Evolutionary conservation across 2,888 invertebrate genomes (phyloP), one percentile per base, ranked within the genome.

Genomic region (Zhuqinia jingwanae): DNA sequence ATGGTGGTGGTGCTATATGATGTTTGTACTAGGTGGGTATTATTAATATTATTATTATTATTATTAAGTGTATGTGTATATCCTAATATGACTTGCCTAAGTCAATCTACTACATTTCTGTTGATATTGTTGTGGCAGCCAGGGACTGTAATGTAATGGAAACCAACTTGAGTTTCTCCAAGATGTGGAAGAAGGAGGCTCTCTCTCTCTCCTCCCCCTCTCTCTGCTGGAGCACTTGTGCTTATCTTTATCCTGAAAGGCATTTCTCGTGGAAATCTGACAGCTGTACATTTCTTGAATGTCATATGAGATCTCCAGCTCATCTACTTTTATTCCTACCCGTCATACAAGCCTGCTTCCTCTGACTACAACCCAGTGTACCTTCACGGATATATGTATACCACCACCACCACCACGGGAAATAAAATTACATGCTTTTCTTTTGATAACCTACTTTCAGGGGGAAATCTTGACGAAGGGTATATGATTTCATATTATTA

Each of bases 231-330:
- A 17, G 56, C 11, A 56, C 53, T 80, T 53, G 53, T 68, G 50
- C 58, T 80, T 80, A 80, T 80, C 79, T 80, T 25, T 53, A 30
- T 58, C 65, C 65, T 65, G 58, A 80, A 65, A 68, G 79, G 30
- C 30, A 53, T 81, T 70, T 70, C 58, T 22, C 45, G 53, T 56
- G 70, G 73, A 70, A 81, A 81, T 42, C 68, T 81, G 81, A 81
- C 81, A 81, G 56, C 56, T 81, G 70, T 68, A 79, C 63, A 60
- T 65, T 79, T 68, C 70, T 80, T 68, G 27, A 70, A 81, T 81
- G 81, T 70, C 70, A 58, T 56, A 27, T 58, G 70, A 70, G 53
- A 42, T 81, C 70, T 58, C 70, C 6, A 45, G 56, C 70, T 78
- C 78, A 78, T 78, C 78, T 78, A 68, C 42, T 68, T 78, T 73